Conservation (phyloP, 1,140 invertebrate species). For the Orius insidiosus region DNA sequence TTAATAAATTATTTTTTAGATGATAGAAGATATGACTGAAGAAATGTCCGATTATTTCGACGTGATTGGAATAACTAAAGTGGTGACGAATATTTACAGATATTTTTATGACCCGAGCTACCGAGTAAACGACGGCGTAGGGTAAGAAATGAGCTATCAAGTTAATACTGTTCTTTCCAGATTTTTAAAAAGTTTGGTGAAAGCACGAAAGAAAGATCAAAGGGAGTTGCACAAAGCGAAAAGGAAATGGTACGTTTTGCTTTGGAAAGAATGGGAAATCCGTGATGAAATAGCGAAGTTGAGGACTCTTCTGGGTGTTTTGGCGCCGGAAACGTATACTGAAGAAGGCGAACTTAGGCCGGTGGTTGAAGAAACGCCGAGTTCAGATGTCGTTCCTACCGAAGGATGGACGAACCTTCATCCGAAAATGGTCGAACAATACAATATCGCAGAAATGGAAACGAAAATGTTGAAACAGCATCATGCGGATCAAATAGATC, state of each 20-base stretch:
- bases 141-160: neutral
- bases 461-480: no score
- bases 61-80: neutral
- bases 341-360: no score
- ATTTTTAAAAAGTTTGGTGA: neutral
- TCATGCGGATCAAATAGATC: no score
- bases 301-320: neutral
- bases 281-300: neutral
- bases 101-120: neutral
- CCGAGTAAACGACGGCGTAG: neutral
- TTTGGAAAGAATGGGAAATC: neutral
- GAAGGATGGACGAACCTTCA: no score
- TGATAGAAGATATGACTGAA: neutral
- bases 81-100: neutral
- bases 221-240: neutral
- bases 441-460: no score
- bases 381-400: no score
- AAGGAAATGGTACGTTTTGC: neutral
- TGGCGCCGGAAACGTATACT: no score
- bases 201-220: constrained; percentile 1
- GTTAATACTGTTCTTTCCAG: neutral
- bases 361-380: no score
- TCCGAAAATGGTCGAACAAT: no score
- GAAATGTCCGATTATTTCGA: neutral
- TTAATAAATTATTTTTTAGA: no score